Conservation (phyloP, 2,888 invertebrate species). For the Ernsta delagoae region DNA sequence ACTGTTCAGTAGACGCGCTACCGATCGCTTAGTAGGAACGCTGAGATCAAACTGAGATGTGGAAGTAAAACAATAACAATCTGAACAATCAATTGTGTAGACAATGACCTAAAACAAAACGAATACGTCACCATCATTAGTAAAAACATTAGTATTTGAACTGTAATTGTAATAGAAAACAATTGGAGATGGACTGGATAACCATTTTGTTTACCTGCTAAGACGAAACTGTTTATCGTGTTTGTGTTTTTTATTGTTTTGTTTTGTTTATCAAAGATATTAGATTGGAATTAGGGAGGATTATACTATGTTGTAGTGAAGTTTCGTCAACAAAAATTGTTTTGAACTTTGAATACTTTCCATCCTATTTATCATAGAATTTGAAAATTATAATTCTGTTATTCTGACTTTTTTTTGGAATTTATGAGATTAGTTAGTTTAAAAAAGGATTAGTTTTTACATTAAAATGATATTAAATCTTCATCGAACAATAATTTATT, state of each 20-base stretch:
- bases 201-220: constrained; percentile 9
- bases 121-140: constrained; percentile 31
- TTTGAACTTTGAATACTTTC: too few relatives aligned
- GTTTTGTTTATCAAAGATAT: too few relatives aligned
- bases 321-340: too few relatives aligned
- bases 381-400: too few relatives aligned
- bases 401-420: too few relatives aligned
- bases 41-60: constrained; percentile 45
- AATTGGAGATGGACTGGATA: constrained; percentile 2
- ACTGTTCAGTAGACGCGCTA: background rate
- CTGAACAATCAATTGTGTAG: constrained; percentile 46
- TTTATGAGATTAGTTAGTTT: too few relatives aligned
- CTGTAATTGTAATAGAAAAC: constrained; percentile 6
- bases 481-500: too few relatives aligned
- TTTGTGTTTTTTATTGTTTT: background rate
- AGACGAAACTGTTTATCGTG: background rate
- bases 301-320: too few relatives aligned
- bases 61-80: constrained; percentile 34
- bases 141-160: constrained; percentile 8
- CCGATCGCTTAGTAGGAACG: constrained; percentile 32
- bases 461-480: too few relatives aligned
- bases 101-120: constrained; percentile 42
- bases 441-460: too few relatives aligned
- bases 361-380: too few relatives aligned
- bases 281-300: too few relatives aligned